Evolutionary conservation across 1,140 invertebrate genomes (phyloP), one percentile per base, ranked within the genome.

Genomic region (Saccostrea glomerata): DNA sequence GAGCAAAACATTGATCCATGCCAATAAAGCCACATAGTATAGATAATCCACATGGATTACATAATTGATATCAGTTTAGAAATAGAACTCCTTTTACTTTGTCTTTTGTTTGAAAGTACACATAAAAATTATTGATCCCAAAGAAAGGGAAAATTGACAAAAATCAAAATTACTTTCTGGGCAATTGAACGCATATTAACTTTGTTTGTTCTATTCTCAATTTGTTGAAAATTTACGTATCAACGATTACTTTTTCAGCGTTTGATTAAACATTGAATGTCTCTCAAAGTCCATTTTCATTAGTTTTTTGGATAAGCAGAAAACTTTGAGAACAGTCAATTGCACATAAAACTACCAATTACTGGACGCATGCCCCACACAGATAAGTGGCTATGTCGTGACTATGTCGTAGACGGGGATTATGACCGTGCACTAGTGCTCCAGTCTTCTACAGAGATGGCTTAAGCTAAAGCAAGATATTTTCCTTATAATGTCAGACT

Each of bases 221-320:
- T 77, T 77, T 77, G 70, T 30, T 77, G 70, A 77, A 30, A 77
- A 77, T 77, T 77, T 77, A 77, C 70, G 70, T 77, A 77, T 40
- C 25, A 77, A 30, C 23, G 30, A 77, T 36, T 23, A 77, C 70
- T 77, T 77, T 63, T 63, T 40, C 25, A 77, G 70, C 13, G 70
- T 77, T 77, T 36, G 70, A 77, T 77, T 77, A 77, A 77, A 77
- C 70, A 77, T 77, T 77, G 23, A 77, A 77, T 77, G 70, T 77
- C 23, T 77, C 25, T 77, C 70, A 77, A 77, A 77, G 70, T 30
- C 11, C 70, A 36, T 77, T 77, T 77, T 77, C 70, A 77, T 77
- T 25, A 63, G 23, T 25, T 30, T 77, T 77, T 77, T 77, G 70
- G 70, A 77, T 77, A 13, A 77, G 70, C 25, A 15, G 70, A 77